These are phyloP conservation scores for Actenoides lindsayi DNA, from an alignment of 2,113 vertebrate species.

Conservation along the genomic window DNA sequence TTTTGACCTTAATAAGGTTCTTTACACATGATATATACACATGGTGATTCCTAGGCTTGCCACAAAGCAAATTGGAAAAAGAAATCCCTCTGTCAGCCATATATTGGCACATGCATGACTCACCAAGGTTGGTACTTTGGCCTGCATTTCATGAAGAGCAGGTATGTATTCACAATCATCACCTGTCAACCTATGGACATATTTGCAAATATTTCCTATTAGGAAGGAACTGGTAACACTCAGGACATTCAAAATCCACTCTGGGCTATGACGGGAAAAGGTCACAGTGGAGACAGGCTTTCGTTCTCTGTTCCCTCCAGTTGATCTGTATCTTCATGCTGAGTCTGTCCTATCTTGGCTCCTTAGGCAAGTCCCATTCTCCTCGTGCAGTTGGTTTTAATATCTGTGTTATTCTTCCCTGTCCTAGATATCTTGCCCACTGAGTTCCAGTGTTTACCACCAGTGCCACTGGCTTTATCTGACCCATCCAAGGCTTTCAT, in stretches of 20 bases:
- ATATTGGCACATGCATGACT: neutral
- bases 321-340: neutral
- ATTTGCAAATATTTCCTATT: constrained; percentile 4
- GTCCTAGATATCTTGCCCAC: neutral
- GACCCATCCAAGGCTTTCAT: neutral
- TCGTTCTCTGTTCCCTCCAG: accelerated
- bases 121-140: constrained; percentile 7
- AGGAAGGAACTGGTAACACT: neutral
- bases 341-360: neutral
- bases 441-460: neutral
- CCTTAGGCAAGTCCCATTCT: neutral
- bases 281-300: neutral
- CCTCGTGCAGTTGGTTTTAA: neutral
- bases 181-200: neutral
- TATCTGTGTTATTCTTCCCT: neutral
- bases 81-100: neutral
- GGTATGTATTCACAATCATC: neutral
- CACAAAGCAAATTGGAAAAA: constrained; percentile 1
- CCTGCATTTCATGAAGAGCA: neutral
- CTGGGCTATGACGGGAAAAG: neutral
- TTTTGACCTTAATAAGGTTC: constrained; percentile 39
- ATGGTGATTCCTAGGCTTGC: neutral
- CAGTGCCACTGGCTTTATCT: neutral
- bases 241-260: neutral
- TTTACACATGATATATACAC: neutral